Percentiles rank a stretch among this genome's conserved stretches.
Conservation (phyloP, 2,113 vertebrate genomes). For the Xenopus laevis region DNA sequence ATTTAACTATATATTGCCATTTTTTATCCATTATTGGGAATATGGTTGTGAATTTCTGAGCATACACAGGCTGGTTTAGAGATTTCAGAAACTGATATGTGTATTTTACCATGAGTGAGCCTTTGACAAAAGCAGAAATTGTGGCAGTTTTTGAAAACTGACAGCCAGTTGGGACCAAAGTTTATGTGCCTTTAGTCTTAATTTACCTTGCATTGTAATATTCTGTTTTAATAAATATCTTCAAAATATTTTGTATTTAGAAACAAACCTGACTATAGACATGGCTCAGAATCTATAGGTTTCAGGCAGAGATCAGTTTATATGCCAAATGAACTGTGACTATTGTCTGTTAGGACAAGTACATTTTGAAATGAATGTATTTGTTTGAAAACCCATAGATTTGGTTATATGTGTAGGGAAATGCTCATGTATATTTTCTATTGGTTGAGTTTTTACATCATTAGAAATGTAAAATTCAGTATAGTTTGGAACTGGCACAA, state of each 20-base stretch:
- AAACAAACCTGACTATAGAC: conserved; percentile 78
- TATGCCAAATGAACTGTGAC: conserved; percentile 66
- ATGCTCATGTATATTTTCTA: conserved; percentile 83
- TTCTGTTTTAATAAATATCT: conserved; percentile 81
- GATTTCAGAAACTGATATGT: conserved; percentile 84
- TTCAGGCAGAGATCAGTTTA: conserved; percentile 68
- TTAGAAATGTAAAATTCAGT: conserved; percentile 86
- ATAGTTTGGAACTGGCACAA: conserved; percentile 88
- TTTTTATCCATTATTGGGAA: conserved; percentile 80
- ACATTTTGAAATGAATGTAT: conserved; percentile 74
- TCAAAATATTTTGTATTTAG: conserved; percentile 86
- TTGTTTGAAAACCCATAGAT: conserved; percentile 75
- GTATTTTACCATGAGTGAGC: conserved; percentile 74
- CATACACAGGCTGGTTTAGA: conserved; percentile 81
- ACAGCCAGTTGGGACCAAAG: conserved; percentile 95
- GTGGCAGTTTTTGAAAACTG: conserved; percentile 85
- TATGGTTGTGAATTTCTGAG: conserved; percentile 85
- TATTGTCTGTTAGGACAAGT: conserved; percentile 76
- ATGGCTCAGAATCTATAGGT: conserved; percentile 79
- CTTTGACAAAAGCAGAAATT: conserved; percentile 73
- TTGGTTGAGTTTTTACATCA: conserved; percentile 86
- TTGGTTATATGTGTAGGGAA: conserved; percentile 75
- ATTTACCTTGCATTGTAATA: conserved; percentile 87
- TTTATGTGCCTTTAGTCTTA: conserved; percentile 98
- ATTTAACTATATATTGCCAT: conserved; percentile 82